Conservation (phyloP, 1,140 invertebrate genomes). For the Macrosteles quadrilineatus region DNA sequence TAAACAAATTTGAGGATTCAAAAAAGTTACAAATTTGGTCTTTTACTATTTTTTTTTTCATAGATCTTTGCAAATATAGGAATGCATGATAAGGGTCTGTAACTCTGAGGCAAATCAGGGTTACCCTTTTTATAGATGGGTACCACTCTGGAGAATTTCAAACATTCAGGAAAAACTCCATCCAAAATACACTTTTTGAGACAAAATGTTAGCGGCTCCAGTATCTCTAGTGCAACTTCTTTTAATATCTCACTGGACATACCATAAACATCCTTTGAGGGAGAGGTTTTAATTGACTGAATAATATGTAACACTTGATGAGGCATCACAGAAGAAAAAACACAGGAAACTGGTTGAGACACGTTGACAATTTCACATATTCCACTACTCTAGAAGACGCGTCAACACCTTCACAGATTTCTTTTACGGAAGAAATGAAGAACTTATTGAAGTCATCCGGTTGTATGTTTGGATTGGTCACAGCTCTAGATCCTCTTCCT, state of each 20-base stretch:
- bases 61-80: too few relatives aligned
- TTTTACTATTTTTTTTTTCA: too few relatives aligned
- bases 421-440: neutral
- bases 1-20: too few relatives aligned
- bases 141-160: slow-evolving; percentile 25
- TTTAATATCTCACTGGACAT: neutral
- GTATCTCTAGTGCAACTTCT: neutral
- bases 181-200: slow-evolving; percentile 19
- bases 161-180: neutral
- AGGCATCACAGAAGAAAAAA: neutral
- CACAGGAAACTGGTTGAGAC: neutral
- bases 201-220: slow-evolving; percentile 5
- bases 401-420: neutral
- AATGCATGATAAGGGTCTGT: too few relatives aligned
- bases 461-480: neutral
- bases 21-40: slow-evolving; percentile 5
- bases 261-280: slow-evolving; percentile 9
- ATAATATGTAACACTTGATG: slow-evolving; percentile 3
- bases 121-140: slow-evolving; percentile 11
- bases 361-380: neutral
- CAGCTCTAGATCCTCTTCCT: neutral
- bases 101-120: too few relatives aligned
- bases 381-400: neutral
- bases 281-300: slow-evolving; percentile 9
- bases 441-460: neutral